Evolutionary conservation across 2,888 invertebrate genomes (phyloP), one percentile per base, ranked within the genome.

Genomic region (Aethes cnicana): DNA sequence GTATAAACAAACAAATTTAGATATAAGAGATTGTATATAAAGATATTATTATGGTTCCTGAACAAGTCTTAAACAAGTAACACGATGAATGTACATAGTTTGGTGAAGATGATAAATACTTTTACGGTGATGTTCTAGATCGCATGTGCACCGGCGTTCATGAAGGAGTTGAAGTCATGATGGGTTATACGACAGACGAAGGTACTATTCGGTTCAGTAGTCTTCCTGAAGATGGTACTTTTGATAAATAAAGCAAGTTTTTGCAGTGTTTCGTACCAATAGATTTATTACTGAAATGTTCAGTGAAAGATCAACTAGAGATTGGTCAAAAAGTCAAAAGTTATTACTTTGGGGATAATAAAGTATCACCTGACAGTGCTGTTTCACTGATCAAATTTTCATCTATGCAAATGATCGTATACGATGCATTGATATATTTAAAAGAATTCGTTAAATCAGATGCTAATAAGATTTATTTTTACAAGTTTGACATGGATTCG

Each of bases 121-220:
- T 57, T 28, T 49, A 42, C 16, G 59, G 59, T n/a, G 48, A 57
- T 14, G 28, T 39, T 11, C 47, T 48, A 14, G 74, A 88, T 28
- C 64, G 74, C 26, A 57, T 79, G 21, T 73, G 78, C 61, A 66
- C 78, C 9, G 92, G 91, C 14, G 75, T 72, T n/a, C 69, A 89
- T 21, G 46, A 56, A 28, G 56, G 48, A 14, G 79, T 92, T 2
- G 93, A 94, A 0, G 90, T 93, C 77, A 91, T 95, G 72, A 83
- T 92, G 20, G 94, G 95, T 6, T 67, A 92, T 2, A 94, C 92
- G 7, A 50, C 50, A 14, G 21, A 50, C 8, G 50, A 50, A 25
- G 50, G 46, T 6, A 21, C 36, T 6, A 2, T 44, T 23, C 30
- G 18, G 8, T 50, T 26, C 25, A 37, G 23, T 2, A 44, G 17